Base-by-base conservation (phyloP, 2,888 invertebrate genomes). In the Ormyrus pomaceus region DNA sequence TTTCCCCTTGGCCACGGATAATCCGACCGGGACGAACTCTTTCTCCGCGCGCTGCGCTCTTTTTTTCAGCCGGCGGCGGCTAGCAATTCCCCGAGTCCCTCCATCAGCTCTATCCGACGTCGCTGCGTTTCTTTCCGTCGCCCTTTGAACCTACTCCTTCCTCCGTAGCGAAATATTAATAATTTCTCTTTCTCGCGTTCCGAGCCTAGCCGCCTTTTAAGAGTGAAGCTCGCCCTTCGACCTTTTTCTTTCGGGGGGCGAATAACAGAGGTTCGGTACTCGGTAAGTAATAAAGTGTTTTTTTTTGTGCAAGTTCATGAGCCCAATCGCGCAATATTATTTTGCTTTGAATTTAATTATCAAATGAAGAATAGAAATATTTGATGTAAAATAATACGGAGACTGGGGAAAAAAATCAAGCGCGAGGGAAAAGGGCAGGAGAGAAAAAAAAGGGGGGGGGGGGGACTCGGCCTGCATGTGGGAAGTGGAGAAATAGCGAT, bases 121-220 rank as follows among this genome's bases (percentile, higher is more conserved):
- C 48, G 56, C 51, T 6, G 70, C 59, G 61, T 77, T 66, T 71
- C 62, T 71, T 71, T 80, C 81, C 64, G 77, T 62, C 66, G 77
- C 71, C 55, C 53, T 78, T 78, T 66, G 72, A 79, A 62, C 82
- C 78, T 72, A 4, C 82, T 19, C 70, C 59, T 61, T 53, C 59
- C 73, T 68, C 81, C 81, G 72, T 55, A 34, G 34, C 78, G 61
- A 82, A 81, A 83, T 82, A 83, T 84, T 84, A 83, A 83, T 84
- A 83, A 83, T 83, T 84, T 83, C 80, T 83, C 73, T 61, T 68
- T 77, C 80, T 79, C 81, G 65, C 71, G 19, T 6, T 19, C 7
- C 34, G 8, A 19, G 61, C 73, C 61, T 7, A 55, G 10, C 34
- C 66, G 9, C 19, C 4, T 10, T 66, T 65, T 65, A 9, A 34